Evolutionary conservation across 2,888 invertebrate species (phyloP).

Genomic region (Apotomis betuletana): DNA sequence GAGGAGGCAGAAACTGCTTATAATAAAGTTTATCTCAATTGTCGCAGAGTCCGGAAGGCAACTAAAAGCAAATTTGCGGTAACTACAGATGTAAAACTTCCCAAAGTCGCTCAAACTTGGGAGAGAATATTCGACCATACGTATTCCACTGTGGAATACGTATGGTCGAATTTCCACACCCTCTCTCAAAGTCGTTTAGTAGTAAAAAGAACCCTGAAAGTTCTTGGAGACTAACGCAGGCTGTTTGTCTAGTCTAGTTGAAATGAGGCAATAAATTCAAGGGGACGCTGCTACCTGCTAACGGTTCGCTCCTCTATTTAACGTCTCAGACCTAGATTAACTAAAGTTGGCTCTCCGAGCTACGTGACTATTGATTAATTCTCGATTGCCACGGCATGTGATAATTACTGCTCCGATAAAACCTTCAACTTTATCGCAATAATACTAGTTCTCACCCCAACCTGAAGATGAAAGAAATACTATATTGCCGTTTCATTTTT

Average conservation of each 20-base stretch:
- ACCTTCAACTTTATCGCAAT: background rate
- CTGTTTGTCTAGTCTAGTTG: conserved; percentile 58
- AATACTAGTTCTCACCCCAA: conserved; percentile 1
- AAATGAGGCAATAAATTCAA: conserved; percentile 66
- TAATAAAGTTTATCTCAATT: background rate
- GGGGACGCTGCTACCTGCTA: conserved; percentile 51
- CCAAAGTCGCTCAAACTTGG: conserved; percentile 8
- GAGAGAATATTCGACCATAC: conserved; percentile 33
- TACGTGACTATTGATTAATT: conserved; percentile 43
- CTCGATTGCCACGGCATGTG: conserved; percentile 8
- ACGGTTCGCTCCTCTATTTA: conserved; percentile 34
- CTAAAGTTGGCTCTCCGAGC: conserved; percentile 42
- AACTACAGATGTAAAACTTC: conserved; percentile 22
- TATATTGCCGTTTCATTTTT: background rate
- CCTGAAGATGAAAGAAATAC: background rate
- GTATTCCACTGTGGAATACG: too few relatives aligned
- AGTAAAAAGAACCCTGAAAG: conserved; percentile 50
- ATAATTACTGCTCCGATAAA: conserved; percentile 12
- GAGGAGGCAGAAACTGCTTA: too few relatives aligned
- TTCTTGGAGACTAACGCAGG: conserved; percentile 49
- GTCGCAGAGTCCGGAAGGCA: background rate
- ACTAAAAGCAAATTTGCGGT: conserved; percentile 28
- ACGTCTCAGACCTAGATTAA: conserved; percentile 45
- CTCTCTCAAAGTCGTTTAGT: conserved; percentile 39
- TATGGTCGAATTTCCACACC: too few relatives aligned